Evolutionary conservation across 2,888 invertebrate genomes (phyloP).

Genomic region (Watsonalla binaria): DNA sequence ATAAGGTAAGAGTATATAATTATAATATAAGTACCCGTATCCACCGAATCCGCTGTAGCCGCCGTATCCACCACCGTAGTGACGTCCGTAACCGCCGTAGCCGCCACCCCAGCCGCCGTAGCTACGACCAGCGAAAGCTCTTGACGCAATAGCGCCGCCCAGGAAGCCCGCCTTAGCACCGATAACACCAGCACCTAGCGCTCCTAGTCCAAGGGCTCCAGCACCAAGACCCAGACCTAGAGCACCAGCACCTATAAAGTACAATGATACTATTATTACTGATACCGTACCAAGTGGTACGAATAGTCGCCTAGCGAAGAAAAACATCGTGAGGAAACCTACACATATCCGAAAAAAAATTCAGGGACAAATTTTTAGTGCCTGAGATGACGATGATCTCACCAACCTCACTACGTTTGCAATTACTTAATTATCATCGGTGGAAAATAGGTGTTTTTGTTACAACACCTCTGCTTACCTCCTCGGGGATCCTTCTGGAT

Average conservation of each 20-base stretch:
- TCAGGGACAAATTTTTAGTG: too few relatives aligned
- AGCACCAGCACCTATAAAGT: conserved; percentile 17
- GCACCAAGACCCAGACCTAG: conserved; percentile 43
- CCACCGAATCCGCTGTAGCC: conserved; percentile 17
- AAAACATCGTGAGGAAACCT: too few relatives aligned
- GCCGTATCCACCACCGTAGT: conserved; percentile 29
- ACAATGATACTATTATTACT: not conserved
- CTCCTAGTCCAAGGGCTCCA: conserved; percentile 46
- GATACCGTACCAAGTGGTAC: too few relatives aligned
- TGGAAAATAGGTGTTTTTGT: too few relatives aligned
- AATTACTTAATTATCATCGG: too few relatives aligned
- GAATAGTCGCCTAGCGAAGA: too few relatives aligned
- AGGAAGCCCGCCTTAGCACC: conserved; percentile 57
- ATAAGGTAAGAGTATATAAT: too few relatives aligned
- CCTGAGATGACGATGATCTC: too few relatives aligned
- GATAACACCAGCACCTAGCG: conserved; percentile 52
- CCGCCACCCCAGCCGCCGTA: conserved; percentile 27
- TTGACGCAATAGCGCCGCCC: conserved; percentile 56
- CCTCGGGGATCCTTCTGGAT: too few relatives aligned
- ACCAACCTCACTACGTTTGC: too few relatives aligned
- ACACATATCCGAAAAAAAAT: too few relatives aligned
- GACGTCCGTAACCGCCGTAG: conserved; percentile 25
- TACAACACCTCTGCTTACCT: too few relatives aligned
- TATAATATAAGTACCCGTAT: not conserved
- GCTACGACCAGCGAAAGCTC: conserved; percentile 35